phyloP scores from a whole-genome alignment of 2,888 invertebrate species.

The Latrodectus hesperus region DNA sequence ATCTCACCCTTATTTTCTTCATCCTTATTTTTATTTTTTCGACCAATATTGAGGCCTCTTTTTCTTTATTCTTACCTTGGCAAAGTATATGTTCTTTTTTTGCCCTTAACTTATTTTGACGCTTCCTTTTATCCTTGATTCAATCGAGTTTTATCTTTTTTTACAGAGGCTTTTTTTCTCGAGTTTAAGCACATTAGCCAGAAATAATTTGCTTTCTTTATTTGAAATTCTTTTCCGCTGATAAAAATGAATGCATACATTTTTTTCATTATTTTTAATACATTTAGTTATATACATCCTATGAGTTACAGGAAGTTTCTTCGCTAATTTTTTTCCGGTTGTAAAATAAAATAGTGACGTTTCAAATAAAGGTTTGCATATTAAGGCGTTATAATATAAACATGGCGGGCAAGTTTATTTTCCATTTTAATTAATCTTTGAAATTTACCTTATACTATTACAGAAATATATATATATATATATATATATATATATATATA shows the following conservation, averaged over 20 bases:
- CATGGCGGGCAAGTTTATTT: too few species aligned
- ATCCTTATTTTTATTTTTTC: conserved; percentile 24
- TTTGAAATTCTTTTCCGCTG: conserved; percentile 44
- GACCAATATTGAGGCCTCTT: conserved; percentile 63
- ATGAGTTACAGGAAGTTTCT: neutral
- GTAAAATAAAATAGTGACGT: too few species aligned
- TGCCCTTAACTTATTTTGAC: conserved; percentile 64
- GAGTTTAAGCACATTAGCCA: conserved; percentile 65
- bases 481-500: too few species aligned
- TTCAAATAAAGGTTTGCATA: neutral
- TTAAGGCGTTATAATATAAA: too few species aligned
- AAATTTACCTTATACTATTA: too few species aligned
- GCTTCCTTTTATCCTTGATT: conserved; percentile 66
- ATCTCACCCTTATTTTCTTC: conserved; percentile 54
- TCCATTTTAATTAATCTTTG: too few species aligned
- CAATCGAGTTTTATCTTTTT: conserved; percentile 65
- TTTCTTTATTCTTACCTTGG: conserved; percentile 56
- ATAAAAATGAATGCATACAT: conserved; percentile 40
- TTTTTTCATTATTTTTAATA: conserved; percentile 61
- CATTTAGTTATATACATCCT: conserved; percentile 12
- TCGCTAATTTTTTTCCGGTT: too few species aligned
- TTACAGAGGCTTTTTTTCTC: conserved; percentile 21
- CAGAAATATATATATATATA: too few species aligned
- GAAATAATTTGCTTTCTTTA: conserved; percentile 68
- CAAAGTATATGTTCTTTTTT: conserved; percentile 54